Evolutionary conservation across 2,797 vertebrate species (phyloP), one percentile per base, ranked within the genome.

Genomic region (Remorina albescens): DNA sequence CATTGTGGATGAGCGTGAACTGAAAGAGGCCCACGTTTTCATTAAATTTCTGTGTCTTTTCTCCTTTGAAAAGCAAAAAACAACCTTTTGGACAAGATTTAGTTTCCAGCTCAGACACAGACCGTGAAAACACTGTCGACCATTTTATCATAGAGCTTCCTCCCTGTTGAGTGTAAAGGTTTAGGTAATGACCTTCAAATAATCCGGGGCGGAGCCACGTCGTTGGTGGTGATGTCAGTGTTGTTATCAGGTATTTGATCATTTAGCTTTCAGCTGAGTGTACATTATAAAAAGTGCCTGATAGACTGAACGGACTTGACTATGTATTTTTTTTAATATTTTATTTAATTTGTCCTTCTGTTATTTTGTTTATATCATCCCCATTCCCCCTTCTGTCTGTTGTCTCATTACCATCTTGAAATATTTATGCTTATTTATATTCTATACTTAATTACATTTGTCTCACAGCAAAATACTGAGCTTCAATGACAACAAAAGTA

Each of bases 121-220:
- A 34, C 32, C 8, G 5, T 16, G 37, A 18, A 41, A 32, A 51
- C 6, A 8, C n/a, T 63, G 21, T 5, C 3, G 8, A 9, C 34
- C 15, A 32, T 16, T 23, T 60, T 28, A 49, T 64, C 30, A 49
- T 4, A 1, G 10, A 13, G 21, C 65, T 28, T 50, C 4, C 39
- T 65, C 39, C 47, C 19, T 19, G 51, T 50, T 37, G 3, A 26
- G 73, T 41, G 2, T 70, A 74, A 67, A 80, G 57, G 57, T 76
- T 62, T 30, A 13, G 5, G 4, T 49, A 26, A 47, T 66, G 3
- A 25, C 6, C 44, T 28, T 16, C 42, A 55, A 8, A 13, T 15
- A 5, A 15, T 54, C 6, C 19, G 12, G 21, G 28, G 19, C 26
- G 26, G 26, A n/a, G 15, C 56, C 16, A 9, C 1, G 8, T 7